Base-by-base conservation (phyloP, 2,888 invertebrate species). In the Encarsia formosa region DNA sequence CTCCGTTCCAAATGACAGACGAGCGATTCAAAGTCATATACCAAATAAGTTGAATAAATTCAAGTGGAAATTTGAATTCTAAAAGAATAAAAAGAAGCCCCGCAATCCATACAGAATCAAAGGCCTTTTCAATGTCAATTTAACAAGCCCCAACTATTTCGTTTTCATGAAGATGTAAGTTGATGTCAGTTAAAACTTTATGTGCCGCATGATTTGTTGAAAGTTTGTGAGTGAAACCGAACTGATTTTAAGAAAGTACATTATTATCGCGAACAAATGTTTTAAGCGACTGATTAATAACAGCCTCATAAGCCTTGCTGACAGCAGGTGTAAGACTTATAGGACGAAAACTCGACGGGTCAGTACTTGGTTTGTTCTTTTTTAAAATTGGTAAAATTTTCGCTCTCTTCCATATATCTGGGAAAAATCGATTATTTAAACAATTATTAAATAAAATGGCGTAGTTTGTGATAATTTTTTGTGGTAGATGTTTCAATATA, bases 341-440 rank as follows among this genome's bases (percentile, higher is more conserved):
- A 61, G 64, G 23, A 55, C 61, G 1, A 40, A 8, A 1, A 59
- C 52, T 1, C 53, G 20, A 1, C 18, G 13, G 2, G 4, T 53
- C 22, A 1, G 19, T 15, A 2, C 3, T 18, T 18, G 45, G 38
- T 44, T 57, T 57, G 6, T 26, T 34, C 32, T 46, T 50, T 49
- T 61, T 56, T 15, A 24, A 16, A 5, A 62, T 50, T 0, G 62
- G 50, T 0, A 63, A 52, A 0, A 63, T 43, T 52, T 62, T 64
- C 0, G 62, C 63, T 5, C 11, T 52, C 52, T 59, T 61, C 60
- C 61, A 61, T 6, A 6, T 51, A 0, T 15, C 19, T 0, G 69
- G 67, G 57, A 65, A 68, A 29, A 61, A 57, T 5, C 46, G 56
- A 16, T 59, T 61, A 9, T 68, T 66, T 9, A 57, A 23, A 11